These are phyloP conservation scores for Gibbula magus DNA, from an alignment of 2,888 invertebrate genomes.

Conservation along the genomic window DNA sequence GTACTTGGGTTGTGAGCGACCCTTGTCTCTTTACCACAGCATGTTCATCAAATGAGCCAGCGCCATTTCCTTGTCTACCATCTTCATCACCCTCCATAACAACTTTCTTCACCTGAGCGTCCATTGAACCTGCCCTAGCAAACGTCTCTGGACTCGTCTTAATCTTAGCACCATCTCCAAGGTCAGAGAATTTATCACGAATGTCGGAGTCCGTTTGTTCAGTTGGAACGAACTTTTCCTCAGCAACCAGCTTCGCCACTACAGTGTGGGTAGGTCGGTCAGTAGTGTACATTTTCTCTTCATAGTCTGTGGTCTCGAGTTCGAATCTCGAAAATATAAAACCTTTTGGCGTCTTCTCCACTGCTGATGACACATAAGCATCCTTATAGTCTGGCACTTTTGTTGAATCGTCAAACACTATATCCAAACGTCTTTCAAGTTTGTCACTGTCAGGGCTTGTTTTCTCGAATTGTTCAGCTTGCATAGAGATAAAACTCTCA, in stretches of 20 bases:
- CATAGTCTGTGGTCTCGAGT: conserved; percentile 26
- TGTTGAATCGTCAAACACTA: background rate
- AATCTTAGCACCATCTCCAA: background rate
- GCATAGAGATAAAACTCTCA: background rate
- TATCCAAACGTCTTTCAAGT: background rate
- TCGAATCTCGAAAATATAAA: conserved; percentile 31
- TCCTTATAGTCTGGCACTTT: conserved; percentile 18
- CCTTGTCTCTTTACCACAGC: background rate
- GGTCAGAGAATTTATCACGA: background rate
- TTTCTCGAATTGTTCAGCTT: background rate
- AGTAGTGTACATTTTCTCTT: conserved; percentile 25
- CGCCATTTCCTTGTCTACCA: background rate
- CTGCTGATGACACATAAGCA: conserved; percentile 28
- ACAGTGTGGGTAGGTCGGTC: conserved; percentile 4
- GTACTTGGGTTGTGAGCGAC: background rate
- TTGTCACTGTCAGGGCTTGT: background rate
- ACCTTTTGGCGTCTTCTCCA: conserved; percentile 30
- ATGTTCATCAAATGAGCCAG: background rate
- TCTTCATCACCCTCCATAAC: background rate
- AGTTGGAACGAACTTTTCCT: background rate
- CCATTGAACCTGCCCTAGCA: background rate
- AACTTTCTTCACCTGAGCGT: background rate
- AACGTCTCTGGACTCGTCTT: background rate
- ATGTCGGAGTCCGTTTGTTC: background rate
- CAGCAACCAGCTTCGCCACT: conserved; percentile 4